Conservation (phyloP, 2,888 invertebrate species). For the Parnassius smintheus region DNA sequence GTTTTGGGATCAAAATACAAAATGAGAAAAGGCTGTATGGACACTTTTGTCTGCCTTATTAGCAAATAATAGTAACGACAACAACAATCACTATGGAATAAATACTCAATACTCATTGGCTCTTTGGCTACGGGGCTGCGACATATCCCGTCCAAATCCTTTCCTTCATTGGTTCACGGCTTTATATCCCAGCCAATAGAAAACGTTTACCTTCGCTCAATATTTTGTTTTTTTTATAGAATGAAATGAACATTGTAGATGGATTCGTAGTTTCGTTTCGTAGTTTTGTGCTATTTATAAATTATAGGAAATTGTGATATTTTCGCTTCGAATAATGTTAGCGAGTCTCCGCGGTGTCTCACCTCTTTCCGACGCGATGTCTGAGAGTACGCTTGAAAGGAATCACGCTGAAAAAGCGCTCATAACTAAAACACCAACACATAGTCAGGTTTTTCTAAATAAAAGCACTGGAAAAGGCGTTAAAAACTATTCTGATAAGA, state of each 20-base stretch:
- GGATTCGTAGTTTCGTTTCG: too few species aligned
- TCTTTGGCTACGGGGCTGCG: too few species aligned
- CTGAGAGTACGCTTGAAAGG: constrained; percentile 62
- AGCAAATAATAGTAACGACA: too few species aligned
- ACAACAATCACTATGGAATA: too few species aligned
- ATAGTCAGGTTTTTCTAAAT: constrained; percentile 52
- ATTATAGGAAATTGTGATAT: constrained; percentile 40
- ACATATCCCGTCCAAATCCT: too few species aligned
- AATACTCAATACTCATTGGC: too few species aligned
- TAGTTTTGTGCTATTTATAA: constrained; percentile 58
- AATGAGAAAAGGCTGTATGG: too few species aligned
- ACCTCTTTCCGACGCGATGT: constrained; percentile 68
- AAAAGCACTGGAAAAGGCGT: constrained; percentile 42
- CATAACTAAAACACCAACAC: constrained; percentile 60
- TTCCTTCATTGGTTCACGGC: too few species aligned
- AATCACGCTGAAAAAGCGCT: constrained; percentile 69
- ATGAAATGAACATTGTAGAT: constrained; percentile 33
- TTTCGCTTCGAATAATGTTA: constrained; percentile 48
- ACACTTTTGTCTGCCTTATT: too few species aligned
- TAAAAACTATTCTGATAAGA: constrained; percentile 71
- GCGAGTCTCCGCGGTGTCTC: constrained; percentile 61
- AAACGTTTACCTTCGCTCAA: constrained; percentile 53
- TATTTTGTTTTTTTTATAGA: constrained; percentile 51
- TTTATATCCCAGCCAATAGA: constrained; percentile 45
- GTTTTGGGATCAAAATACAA: too few species aligned